Evolutionary conservation across 2,797 vertebrate species (phyloP).

Genomic region (Rhynchotus rufescens): DNA sequence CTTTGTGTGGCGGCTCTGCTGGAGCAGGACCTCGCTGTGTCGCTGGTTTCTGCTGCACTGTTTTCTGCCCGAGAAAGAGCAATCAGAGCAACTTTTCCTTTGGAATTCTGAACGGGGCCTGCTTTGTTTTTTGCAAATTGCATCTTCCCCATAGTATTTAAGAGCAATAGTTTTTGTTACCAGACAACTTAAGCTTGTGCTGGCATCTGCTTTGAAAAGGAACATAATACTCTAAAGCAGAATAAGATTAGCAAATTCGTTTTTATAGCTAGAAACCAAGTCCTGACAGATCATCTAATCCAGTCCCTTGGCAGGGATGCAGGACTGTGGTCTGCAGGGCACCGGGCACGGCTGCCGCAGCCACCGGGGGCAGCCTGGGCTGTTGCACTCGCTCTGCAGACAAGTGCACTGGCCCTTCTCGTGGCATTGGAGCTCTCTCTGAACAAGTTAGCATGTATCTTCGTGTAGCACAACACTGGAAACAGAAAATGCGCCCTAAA

Average conservation of each 20-base stretch:
- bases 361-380: neutral
- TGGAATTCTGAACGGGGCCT: fast-evolving
- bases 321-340: neutral
- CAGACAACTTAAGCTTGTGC: neutral
- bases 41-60: neutral
- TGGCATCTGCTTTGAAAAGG: slow-evolving; percentile 3
- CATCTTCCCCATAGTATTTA: neutral
- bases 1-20: neutral
- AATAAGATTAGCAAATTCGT: slow-evolving; percentile 18
- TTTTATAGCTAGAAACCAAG: neutral
- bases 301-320: neutral
- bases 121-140: neutral
- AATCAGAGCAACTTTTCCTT: neutral
- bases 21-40: neutral
- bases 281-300: neutral
- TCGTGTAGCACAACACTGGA: fast-evolving
- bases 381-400: neutral
- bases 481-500: neutral
- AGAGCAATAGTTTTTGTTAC: neutral
- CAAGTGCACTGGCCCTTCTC: neutral
- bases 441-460: neutral
- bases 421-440: fast-evolving
- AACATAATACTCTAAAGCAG: neutral
- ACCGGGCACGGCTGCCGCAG: neutral
- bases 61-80: neutral